Base-by-base conservation (phyloP, 2,113 vertebrate genomes). In the Pionites leucogaster region DNA sequence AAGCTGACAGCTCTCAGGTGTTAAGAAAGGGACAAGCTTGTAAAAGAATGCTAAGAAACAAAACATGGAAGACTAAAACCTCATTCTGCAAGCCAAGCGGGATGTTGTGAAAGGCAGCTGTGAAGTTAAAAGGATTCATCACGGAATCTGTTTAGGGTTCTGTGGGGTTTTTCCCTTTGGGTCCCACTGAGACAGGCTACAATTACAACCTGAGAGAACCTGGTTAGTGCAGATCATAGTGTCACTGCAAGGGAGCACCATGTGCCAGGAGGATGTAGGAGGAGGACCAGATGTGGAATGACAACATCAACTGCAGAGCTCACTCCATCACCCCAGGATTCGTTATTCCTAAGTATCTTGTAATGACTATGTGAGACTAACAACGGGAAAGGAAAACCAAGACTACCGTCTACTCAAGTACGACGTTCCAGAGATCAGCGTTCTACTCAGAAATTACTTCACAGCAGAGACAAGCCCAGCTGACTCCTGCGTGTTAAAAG, bases 121-220 rank as follows among this genome's bases (percentile, higher is more conserved):
- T 25, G 37, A 86, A 71, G 27, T 68, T 53, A 46, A 83, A 86
- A 91, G 41, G 35, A 78, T 14, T 17, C 4, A 60, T 33, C 8
- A 29, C 2, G 5, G 11, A 2, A 50, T 78, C 69, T 22, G n/a
- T 42, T 60, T 19, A 10, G 3, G n/a, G 5, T 28, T 64, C 18
- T 10, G 14, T 33, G 7, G 0, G 0, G 2, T 52, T 55, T 37
- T 5, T 9, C 1, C 22, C 11, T 62, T 65, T 57, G 35, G 17
- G 39, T 90, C 31, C 53, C 64, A 31, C 31, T 88, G 35, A 78
- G 68, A 47, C 25, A 27, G 31, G 35, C 42, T 72, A 31, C 64
- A 82, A 18, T 27, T 46, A 55, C 10, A 57, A 24, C 13, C 42
- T 2, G 1, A 46, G 60, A 71, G 50, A 82, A 81, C 7, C 13